These are phyloP conservation scores for Thaleichthys pacificus DNA, from an alignment of 2,797 vertebrate genomes.

Conservation along the genomic window DNA sequence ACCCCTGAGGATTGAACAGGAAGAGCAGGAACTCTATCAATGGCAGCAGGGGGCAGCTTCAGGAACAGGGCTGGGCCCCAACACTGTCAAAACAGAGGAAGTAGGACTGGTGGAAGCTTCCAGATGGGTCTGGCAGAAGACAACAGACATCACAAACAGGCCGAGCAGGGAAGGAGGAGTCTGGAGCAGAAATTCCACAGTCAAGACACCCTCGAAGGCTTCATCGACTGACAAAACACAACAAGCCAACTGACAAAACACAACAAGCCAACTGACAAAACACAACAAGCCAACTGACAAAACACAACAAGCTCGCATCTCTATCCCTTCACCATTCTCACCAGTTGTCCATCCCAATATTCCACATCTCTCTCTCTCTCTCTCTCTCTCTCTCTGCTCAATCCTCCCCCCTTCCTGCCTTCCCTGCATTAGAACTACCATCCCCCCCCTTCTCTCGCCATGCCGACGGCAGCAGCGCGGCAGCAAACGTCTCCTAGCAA, in stretches of 20 bases:
- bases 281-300: slow-evolving; percentile 1
- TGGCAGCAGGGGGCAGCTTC: too few species aligned
- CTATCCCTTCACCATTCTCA: background rate
- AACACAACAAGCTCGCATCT: background rate
- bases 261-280: slow-evolving; percentile 9
- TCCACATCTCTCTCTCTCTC: background rate
- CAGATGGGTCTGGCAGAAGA: background rate
- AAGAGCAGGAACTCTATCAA: background rate
- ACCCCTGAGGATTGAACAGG: background rate
- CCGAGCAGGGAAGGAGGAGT: background rate
- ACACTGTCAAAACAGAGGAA: too few species aligned
- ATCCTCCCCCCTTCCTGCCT: background rate
- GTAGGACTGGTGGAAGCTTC: background rate
- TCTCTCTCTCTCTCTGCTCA: background rate
- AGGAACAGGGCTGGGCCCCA: too few species aligned
- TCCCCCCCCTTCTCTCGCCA: background rate
- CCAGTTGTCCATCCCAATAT: background rate
- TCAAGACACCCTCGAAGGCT: slow-evolving; percentile 1
- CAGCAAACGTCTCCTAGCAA: slow-evolving; percentile 57
- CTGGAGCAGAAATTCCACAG: slow-evolving; percentile 16
- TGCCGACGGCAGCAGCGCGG: slow-evolving; percentile 19
- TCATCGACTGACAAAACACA: slow-evolving; percentile 13
- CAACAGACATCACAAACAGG: background rate
- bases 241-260: slow-evolving; percentile 9
- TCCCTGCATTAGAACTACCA: slow-evolving; percentile 1